Conservation (phyloP, 1,140 invertebrate genomes). For the Megalopta genalis region DNA sequence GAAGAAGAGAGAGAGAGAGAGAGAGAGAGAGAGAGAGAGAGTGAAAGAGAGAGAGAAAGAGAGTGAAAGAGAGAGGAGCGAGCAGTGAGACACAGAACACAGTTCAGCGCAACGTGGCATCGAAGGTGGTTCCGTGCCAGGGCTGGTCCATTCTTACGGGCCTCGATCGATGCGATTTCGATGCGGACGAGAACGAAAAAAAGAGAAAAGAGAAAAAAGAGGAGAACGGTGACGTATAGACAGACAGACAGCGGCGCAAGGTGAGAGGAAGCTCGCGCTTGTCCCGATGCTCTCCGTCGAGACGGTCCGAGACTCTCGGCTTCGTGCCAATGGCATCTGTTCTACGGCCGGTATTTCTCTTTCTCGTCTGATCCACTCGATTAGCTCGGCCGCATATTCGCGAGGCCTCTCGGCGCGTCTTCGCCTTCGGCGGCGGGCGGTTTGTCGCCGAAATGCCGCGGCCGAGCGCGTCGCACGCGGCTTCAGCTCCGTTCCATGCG, state of each 20-base stretch:
- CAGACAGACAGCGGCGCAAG: not conserved
- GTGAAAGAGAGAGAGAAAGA: no score
- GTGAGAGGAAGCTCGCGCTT: not conserved
- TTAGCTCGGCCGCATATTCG: no score
- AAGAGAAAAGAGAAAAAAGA: no score
- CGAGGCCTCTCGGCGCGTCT: no score
- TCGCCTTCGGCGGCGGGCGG: no score
- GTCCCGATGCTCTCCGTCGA: not conserved
- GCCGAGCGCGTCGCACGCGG: not conserved
- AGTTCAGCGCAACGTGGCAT: slow-evolving; percentile 12
- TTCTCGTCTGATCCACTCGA: not conserved
- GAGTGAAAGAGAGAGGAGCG: not conserved
- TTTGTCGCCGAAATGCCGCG: no score
- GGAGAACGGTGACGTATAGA: no score
- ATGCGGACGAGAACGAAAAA: no score
- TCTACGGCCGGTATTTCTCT: slow-evolving; percentile 37
- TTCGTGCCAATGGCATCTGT: slow-evolving; percentile 38
- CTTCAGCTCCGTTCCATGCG: slow-evolving; percentile 37
- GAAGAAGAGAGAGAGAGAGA: no score
- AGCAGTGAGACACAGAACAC: not conserved
- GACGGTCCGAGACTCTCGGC: slow-evolving; percentile 32
- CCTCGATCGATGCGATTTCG: slow-evolving; percentile 49
- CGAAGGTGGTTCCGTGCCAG: slow-evolving; percentile 55
- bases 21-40: no score
- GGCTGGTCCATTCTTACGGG: slow-evolving; percentile 45